Evolutionary conservation across 1,140 invertebrate species (phyloP), one percentile per base, ranked within the genome.

Genomic region (Halictus rubicundus): DNA sequence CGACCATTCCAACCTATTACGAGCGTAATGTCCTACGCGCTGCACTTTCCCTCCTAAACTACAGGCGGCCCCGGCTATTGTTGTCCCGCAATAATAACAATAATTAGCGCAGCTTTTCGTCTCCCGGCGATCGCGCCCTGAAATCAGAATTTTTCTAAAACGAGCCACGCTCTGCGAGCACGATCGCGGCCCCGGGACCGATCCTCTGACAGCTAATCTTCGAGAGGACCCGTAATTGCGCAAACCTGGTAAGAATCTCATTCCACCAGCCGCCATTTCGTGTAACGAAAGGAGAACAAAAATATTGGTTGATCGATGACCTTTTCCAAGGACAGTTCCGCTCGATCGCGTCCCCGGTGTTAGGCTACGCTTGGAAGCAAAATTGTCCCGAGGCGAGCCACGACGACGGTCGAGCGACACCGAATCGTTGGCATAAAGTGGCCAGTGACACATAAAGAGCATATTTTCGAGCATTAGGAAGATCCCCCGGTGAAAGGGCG

Each of bases 381-480:
- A 16, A 3, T 21, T 19, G 49, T 52, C 19, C 42, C 42, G 14
- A 21, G 14, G 19, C 6, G 49, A 5, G 49, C 14, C 19, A 21
- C 49, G 49, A 4, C 16, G 32, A 32, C 16, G 72, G 59, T 68
- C 81, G 59, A 70, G 61, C 83, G 84, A 88, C 84, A 86, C 68
- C 65, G 68, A 88, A 89, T 68, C 79, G 39, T 10, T 66, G 81
- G 79, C 82, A 89, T 86, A 90, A 92, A 92, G 90, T 92, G 90
- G 90, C 88, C 88, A 93, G 89, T 92, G 92, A 93, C 92, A 93
- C 91, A 92, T 93, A 92, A 93, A 92, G 88, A 90, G 90, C 92
- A 93, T 92, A 91, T 91, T 92, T 92, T 90, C 42, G 84, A 85
- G 91, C 78, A 92, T 93, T 93, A 92, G 81, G 46, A 59, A 61